Evolutionary conservation across 2,888 invertebrate species (phyloP).

Genomic region (Pilophorus perplexus): DNA sequence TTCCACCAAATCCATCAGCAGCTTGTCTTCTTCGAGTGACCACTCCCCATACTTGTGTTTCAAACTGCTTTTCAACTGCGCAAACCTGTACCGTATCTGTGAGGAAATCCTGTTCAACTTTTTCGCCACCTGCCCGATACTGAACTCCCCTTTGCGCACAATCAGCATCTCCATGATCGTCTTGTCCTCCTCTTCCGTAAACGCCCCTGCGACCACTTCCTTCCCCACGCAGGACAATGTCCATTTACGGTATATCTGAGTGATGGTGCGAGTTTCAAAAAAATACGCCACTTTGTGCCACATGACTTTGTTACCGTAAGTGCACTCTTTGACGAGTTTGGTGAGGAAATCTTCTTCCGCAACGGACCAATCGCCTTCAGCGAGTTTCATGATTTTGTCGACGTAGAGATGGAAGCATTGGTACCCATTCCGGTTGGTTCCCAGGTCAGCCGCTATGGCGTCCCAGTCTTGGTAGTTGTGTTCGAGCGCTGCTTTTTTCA

Average conservation of each 20-base stretch:
- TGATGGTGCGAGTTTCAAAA: constrained; percentile 20
- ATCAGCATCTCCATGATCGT: constrained; percentile 3
- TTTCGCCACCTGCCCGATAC: not conserved
- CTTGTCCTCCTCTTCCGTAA: constrained; percentile 18
- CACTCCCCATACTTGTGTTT: constrained; percentile 14
- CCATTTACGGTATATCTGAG: constrained; percentile 31
- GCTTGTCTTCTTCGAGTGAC: constrained; percentile 32
- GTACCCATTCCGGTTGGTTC: constrained; percentile 18
- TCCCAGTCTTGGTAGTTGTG: constrained; percentile 35
- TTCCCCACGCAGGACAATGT: constrained; percentile 16
- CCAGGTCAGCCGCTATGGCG: constrained; percentile 21
- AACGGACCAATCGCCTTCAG: constrained; percentile 23
- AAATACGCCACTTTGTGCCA: constrained; percentile 33
- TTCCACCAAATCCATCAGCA: constrained; percentile 1
- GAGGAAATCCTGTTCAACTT: constrained; percentile 6
- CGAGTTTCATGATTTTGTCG: not conserved
- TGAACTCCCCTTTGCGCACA: not conserved
- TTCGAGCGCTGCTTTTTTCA: constrained; percentile 14
- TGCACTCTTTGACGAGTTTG: constrained; percentile 18
- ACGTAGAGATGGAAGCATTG: constrained; percentile 25
- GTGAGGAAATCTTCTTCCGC: constrained; percentile 20
- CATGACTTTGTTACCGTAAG: constrained; percentile 17
- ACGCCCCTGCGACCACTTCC: constrained; percentile 1
- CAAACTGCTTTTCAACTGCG: constrained; percentile 18
- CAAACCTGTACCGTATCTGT: constrained; percentile 15